Base-by-base conservation (phyloP, 2,888 invertebrate species). In the Orthonevra nobilis region DNA sequence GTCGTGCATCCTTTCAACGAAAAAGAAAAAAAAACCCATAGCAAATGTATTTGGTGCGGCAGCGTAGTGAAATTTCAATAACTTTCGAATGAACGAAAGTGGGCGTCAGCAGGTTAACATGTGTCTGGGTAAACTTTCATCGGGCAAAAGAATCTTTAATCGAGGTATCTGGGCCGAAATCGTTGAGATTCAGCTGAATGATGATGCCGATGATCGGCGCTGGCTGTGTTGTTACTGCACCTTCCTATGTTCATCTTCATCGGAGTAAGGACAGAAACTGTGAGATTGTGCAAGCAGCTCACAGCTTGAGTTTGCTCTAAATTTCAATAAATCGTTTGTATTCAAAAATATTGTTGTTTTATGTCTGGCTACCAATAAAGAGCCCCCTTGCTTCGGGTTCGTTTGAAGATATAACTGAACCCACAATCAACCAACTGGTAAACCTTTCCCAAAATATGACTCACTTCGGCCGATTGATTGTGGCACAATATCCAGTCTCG, bases 91-190 rank as follows among this genome's bases (percentile, higher is more conserved):
- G 48, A 73, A 56, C 12, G 46, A 56, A 79, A 56, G 79, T 79
- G 79, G 79, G 79, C 79, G 79, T 79, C 26, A 73, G 17, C 77
- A 79, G 79, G 73, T 79, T 73, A 73, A 79, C 79, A 79, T 73
- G 61, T 79, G 50, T 72, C 38, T 64, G 69, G n/a, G 60, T 28
- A 20, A 23, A 69, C 26, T 12, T n/a, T 68, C 10, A 36, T 20
- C 4, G 10, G 6, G 15, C 1, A 23, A 64, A n/a, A 44, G 2
- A 14, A 68, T 36, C 52, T 58, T 72, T 66, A 48, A 50, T 68
- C 73, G 48, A n/a, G n/a, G 56, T 52, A 73, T 79, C 68, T 79
- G 79, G 79, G 66, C 66, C 79, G 48, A 79, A 79, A 66, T 52
- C 52, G 23, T 19, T 30, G 40, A n/a, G n/a, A 52, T 52, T 36